Evolutionary conservation across 1,140 invertebrate species (phyloP), one percentile per base, ranked within the genome.

Genomic region (Dryas iulia): DNA sequence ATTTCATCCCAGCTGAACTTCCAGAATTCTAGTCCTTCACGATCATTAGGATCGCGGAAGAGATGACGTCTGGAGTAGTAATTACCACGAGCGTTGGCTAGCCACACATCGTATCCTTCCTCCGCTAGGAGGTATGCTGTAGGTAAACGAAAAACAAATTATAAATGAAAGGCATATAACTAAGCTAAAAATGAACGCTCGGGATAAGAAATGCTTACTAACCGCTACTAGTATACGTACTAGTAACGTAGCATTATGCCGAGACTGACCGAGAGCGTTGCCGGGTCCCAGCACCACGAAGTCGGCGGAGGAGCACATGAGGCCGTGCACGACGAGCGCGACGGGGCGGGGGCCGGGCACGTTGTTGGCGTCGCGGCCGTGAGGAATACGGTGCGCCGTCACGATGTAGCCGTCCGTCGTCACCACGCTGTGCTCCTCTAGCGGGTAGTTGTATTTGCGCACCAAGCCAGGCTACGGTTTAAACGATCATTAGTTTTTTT

Each of bases 1-100:
- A 95, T 94, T 73, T 95, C 93, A 81, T 95, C 93, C 79, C 90
- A 95, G 72, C 90, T 92, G 75, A 93, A 95, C 66, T 93, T 82
- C 93, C 94, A 95, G 77, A 94, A 95, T 3, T 74, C 47, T 6
- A 66, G 60, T 14, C 76, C 76, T 21, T 92, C 76, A 2, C 79
- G 59, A 4, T 93, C 78, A 30, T 81, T 84, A 11, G 93, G 92
- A 78, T 94, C 76, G 6, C 93, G 76, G 0, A 74, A 80, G 18
- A 87, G 77, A 80, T 96, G 95, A 24, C 92, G 89, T n/a, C 93
- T 88, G 0, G 95, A 95, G 78, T 95, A 95, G 2, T 89, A 92
- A 82, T 94, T 96, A 4, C 96, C 96, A 24, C 96, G 88, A 14
- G 93, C 93, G 83, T 97, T 96, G 0, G 94, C 95, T 75, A 96